Base-by-base conservation (phyloP, 2,113 vertebrate species). In the Axis porcinus region DNA sequence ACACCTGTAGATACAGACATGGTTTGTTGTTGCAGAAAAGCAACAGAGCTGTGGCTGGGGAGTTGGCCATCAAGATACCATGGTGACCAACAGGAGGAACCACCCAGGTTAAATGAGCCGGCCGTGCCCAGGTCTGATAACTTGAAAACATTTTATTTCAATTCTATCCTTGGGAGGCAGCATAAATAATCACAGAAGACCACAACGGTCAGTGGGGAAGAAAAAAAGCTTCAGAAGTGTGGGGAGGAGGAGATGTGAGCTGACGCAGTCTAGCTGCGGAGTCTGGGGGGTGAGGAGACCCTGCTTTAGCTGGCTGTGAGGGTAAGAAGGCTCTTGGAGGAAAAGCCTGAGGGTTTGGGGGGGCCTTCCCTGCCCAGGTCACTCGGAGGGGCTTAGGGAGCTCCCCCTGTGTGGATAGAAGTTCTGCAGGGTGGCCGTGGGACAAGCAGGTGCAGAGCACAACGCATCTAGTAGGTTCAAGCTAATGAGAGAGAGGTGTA, bases 121-220 rank as follows among this genome's bases (percentile, higher is more conserved):
- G 64, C 81, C 25, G 33, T 0, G 10, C 23, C 7, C 2, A 33
- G 0, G 52, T 9, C 60, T 85, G 98, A 74, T 98, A 96, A 97
- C 96, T 97, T 97, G 98, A 98, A 99, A 98, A 98, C 97, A 23
- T 97, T 99, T 99, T 99, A 99, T 99, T 99, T 98, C 96, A 89
- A 95, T 98, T 78, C 98, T 98, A 98, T 98, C 97, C 95, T 98
- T 97, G 74, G 14, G 25, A 97, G 97, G 98, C 96, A 98, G 98
- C 99, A 99, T 99, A 99, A 99, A 99, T 99, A 98, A 98, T 54
- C 93, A 97, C 98, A 93, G 94, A 97, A 23, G 98, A 97, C 96
- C 98, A 97, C 98, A 96, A 96, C 60, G 60, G 78, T 89, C 97
- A 74, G 30, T 91, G 97, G 95, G 93, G 54, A 64, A 95, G 88